Evolutionary conservation across 2,888 invertebrate species (phyloP).

Genomic region (Parthenolecanium corni): DNA sequence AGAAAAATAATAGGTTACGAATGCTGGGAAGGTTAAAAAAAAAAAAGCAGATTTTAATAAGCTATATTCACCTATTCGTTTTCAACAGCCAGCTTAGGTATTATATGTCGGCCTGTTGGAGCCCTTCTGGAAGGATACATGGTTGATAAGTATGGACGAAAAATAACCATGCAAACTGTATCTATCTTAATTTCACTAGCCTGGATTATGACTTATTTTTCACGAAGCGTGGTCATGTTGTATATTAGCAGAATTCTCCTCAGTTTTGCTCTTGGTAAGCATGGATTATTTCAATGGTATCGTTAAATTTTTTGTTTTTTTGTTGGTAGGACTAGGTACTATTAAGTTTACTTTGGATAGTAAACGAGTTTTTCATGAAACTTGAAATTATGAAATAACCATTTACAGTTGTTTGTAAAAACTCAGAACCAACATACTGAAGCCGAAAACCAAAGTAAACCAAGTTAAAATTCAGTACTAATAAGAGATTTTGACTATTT

Average conservation of each 20-base stretch:
- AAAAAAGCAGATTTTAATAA: no score
- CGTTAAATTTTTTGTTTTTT: no score
- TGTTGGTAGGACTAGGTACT: no score
- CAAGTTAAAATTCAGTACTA: no score
- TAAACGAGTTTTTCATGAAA: not conserved
- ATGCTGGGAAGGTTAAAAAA: no score
- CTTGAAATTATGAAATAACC: no score
- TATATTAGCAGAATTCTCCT: slow-evolving; percentile 13
- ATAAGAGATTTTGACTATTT: no score
- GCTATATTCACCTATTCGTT: not conserved
- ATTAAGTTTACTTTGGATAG: no score
- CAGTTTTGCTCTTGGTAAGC: slow-evolving; percentile 15
- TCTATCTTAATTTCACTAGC: slow-evolving; percentile 8
- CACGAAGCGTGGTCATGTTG: not conserved
- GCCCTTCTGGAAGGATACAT: slow-evolving; percentile 15
- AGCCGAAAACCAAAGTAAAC: no score
- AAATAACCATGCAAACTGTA: slow-evolving; percentile 15
- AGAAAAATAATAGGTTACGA: no score
- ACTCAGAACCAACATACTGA: no score
- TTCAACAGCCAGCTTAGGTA: slow-evolving; percentile 22
- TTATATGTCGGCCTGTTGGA: slow-evolving; percentile 16
- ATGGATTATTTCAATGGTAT: not conserved
- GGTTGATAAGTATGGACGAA: slow-evolving; percentile 17
- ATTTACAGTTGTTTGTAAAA: no score
- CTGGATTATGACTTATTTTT: slow-evolving; percentile 11